Conservation (phyloP, 1,140 invertebrate species). For the Brachionus koreanus region DNA sequence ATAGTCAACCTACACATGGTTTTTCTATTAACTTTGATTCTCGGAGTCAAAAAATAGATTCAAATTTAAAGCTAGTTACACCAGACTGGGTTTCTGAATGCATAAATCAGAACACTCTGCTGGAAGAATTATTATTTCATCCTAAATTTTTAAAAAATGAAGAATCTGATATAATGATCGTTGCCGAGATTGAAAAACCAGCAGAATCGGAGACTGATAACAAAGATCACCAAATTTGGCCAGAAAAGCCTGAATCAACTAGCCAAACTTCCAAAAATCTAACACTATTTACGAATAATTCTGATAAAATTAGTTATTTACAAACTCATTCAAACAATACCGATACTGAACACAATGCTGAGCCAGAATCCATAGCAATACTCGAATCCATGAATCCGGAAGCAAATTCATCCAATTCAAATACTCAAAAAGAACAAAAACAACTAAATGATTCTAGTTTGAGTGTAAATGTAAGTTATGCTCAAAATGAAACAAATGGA, state of each 20-base stretch:
- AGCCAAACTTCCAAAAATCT: not conserved
- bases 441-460: not conserved
- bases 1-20: not conserved
- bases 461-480: not conserved
- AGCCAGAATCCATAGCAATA: not conserved
- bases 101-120: not conserved
- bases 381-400: not conserved
- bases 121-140: not conserved
- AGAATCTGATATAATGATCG: not conserved
- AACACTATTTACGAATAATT: constrained; percentile 11
- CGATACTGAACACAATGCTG: not conserved
- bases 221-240: not conserved
- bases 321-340: not conserved
- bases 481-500: not conserved
- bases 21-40: not conserved
- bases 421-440: not conserved
- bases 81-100: constrained; percentile 20
- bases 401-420: not conserved
- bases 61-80: not conserved
- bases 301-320: not conserved
- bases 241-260: not conserved
- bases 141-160: constrained; percentile 29
- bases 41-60: not conserved
- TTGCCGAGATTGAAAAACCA: not conserved
- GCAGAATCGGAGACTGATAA: not conserved